Evolutionary conservation across 2,797 vertebrate genomes (phyloP).

Genomic region (Danio tinwini): DNA sequence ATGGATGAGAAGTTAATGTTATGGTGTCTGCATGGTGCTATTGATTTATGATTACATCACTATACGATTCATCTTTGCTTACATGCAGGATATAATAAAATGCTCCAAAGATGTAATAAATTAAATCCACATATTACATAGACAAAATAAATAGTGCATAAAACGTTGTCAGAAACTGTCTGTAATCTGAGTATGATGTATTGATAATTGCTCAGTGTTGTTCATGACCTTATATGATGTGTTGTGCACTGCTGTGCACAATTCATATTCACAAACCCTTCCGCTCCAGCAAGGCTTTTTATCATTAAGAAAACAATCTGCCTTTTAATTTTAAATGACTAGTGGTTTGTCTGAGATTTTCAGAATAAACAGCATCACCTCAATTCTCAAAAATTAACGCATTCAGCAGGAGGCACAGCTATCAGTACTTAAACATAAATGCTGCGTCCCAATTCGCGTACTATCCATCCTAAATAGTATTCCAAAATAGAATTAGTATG

Average conservation of each 20-base stretch:
- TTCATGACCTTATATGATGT: neutral
- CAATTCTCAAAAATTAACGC: neutral
- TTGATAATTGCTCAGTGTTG: neutral
- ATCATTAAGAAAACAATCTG: neutral
- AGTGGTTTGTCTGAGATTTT: neutral
- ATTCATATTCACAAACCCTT: neutral
- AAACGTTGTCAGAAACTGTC: neutral
- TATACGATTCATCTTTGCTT: neutral
- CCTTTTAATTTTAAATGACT: neutral
- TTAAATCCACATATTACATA: neutral
- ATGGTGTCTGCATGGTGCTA: neutral
- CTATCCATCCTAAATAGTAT: no score
- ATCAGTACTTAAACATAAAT: neutral
- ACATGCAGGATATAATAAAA: constrained; percentile 6
- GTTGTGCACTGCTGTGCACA: neutral
- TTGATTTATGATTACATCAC: constrained; percentile 8
- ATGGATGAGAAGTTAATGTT: constrained; percentile 8
- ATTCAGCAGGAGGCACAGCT: neutral
- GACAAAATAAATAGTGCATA: neutral
- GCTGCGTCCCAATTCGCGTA: no score
- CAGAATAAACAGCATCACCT: neutral
- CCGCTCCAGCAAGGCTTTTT: neutral
- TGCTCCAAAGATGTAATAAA: neutral
- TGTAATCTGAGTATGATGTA: neutral
- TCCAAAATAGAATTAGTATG: no score